Evolutionary conservation across 2,888 invertebrate genomes (phyloP), one percentile per base, ranked within the genome.

Genomic region (Stenolophus ochropezus): DNA sequence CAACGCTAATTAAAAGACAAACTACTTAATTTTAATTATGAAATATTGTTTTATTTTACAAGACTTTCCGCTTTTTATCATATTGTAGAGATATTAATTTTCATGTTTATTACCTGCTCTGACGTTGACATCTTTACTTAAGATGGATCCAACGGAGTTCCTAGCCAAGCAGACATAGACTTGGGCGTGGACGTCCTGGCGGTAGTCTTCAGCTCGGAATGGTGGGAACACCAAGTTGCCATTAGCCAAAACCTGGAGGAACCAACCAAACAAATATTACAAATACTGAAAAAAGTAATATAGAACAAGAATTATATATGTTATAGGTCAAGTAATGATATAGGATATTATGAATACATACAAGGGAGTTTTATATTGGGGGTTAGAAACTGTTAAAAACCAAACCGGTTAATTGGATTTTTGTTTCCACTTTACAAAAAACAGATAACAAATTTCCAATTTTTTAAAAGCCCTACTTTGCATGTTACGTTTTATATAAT

Each of bases 141-240:
- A 94, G 86, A 98, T 96, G 42, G 95, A 94, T 84, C 98, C 98
- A 85, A 96, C 96, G 81, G 95, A 93, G 89, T 97, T 98, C 86
- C 94, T 93, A 6, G 98, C 97, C 84, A 96, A 91, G 89, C 98
- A 98, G 85, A 96, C 95, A 90, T 98, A 98, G 83, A 96, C 95
- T 90, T 97, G 97, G 83, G 97, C 96, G 89, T 98, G 98, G 65
- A 98, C 96, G 89, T 97, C 96, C 89, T 97, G 97, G 58, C 96
- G 93, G 88, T 97, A 98, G 89, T 96, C 96, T 89, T 96, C 96
- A 75, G 97, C 97, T 82, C 97, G 94, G 93, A 98, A 98, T 42
- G 98, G 97, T 82, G 97, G 97, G 89, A 98, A 97, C 75, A 97
- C 95, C 86, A 98, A 91, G 88, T 97, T 97, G 87, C 98, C 97